Evolutionary conservation across 2,797 vertebrate species (phyloP), one percentile per base, ranked within the genome.

Genomic region (Gila robusta): DNA sequence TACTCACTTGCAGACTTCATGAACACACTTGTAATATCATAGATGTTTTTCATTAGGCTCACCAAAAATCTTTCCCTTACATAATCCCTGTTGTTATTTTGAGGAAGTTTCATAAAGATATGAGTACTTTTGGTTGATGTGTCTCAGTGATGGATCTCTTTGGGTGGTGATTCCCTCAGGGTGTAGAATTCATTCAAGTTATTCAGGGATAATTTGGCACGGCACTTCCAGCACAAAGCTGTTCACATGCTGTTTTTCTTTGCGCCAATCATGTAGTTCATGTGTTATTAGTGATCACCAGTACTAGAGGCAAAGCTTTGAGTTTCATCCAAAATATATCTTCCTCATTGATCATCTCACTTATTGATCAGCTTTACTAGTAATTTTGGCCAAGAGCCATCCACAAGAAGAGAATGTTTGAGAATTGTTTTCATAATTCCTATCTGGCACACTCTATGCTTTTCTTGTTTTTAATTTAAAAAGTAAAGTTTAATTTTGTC

Each of bases 21-120:
- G n/a, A 28, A 64, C 59, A 64, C n/a, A 64, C n/a, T 64, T 62
- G 59, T 62, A 62, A 62, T 62, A 62, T 62, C 59, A 59, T 26
- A 62, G n/a, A 14, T 62, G 11, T 62, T 62, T 62, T 62, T 62
- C 59, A 64, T 64, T 64, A 26, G 59, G n/a, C 59, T 64, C 26
- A 28, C 62, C 62, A 64, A 28, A 14, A 64, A 28, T 64, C 12
- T 28, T 62, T 64, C 62, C 62, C 14, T 64, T 64, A 64, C 26
- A 28, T 64, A 64, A 64, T 14, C 26, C 2, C 5, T 64, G 26
- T 64, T 64, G 26, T 14, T 62, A 62, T 64, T 64, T 28, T 64
- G 11, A 28, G n/a, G n/a, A 64, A 26, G 26, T 28, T 64, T 64
- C 12, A 28, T 28, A 64, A 28, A 64, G 62, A 64, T 14, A 64